These are phyloP conservation scores for Pterostichus madidus DNA, from an alignment of 2,888 invertebrate genomes.

Conservation along the genomic window DNA sequence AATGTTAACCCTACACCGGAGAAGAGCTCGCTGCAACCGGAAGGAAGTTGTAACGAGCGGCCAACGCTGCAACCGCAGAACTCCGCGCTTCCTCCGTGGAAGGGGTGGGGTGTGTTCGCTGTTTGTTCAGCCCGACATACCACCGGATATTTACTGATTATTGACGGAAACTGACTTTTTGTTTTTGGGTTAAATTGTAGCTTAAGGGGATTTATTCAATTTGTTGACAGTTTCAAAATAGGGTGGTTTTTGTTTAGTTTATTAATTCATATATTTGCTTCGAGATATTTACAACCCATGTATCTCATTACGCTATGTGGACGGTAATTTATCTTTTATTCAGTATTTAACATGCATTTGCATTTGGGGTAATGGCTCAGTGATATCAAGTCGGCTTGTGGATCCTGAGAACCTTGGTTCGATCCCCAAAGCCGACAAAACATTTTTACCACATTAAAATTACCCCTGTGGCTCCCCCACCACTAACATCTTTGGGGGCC, in stretches of 20 bases:
- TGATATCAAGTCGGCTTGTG: too few relatives aligned
- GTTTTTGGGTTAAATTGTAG: constrained; percentile 47
- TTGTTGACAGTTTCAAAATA: constrained; percentile 32
- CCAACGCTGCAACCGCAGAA: constrained; percentile 39
- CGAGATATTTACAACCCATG: not conserved
- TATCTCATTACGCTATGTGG: too few relatives aligned
- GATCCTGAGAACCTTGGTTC: too few relatives aligned
- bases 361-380: too few relatives aligned
- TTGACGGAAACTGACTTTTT: constrained; percentile 50
- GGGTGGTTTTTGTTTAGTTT: constrained; percentile 18
- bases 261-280: constrained; percentile 21
- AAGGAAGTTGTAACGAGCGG: constrained; percentile 52
- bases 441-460: too few relatives aligned
- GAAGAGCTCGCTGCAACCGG: constrained; percentile 38
- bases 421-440: too few relatives aligned
- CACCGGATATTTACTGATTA: constrained; percentile 50
- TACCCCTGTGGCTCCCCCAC: too few relatives aligned
- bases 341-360: too few relatives aligned
- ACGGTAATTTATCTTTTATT: too few relatives aligned
- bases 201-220: constrained; percentile 27
- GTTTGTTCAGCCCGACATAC: constrained; percentile 11
- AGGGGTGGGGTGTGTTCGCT: not conserved
- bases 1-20: constrained; percentile 27
- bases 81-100: constrained; percentile 28
- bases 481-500: too few relatives aligned